Conservation (phyloP, 2,797 vertebrate genomes). For the Mormyrus proboscirostris region DNA sequence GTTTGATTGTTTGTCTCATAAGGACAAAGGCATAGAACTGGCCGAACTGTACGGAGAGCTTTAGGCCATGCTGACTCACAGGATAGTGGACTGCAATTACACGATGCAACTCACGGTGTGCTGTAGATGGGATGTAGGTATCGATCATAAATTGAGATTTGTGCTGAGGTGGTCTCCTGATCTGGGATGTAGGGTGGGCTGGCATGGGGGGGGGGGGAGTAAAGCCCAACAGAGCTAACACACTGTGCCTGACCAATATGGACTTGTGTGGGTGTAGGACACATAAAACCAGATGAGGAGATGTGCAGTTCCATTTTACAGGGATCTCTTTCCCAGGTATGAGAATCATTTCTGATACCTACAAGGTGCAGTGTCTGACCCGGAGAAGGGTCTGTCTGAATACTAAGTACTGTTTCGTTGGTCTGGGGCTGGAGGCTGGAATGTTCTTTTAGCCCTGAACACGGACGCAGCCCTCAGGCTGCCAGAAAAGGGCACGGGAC, state of each 20-base stretch:
- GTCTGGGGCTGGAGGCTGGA: background rate
- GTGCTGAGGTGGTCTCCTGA: background rate
- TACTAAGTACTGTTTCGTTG: background rate
- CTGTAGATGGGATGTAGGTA: background rate
- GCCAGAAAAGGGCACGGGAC: background rate
- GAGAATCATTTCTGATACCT: constrained; percentile 13
- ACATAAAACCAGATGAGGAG: background rate
- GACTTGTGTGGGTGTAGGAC: background rate
- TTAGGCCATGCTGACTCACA: background rate
- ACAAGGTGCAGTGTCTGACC: constrained; percentile 20
- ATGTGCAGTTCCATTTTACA: background rate
- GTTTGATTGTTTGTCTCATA: background rate
- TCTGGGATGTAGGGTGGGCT: background rate
- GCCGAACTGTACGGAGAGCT: background rate
- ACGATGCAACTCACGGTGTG: background rate
- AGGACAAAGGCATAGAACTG: background rate
- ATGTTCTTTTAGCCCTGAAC: background rate
- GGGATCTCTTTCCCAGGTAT: background rate
- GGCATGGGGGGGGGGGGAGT: background rate
- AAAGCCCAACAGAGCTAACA: background rate
- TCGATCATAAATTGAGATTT: background rate
- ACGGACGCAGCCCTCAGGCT: background rate
- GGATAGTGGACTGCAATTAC: background rate
- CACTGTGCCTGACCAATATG: background rate
- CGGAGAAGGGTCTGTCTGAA: background rate